Evolutionary conservation across 2,888 invertebrate species (phyloP), one percentile per base, ranked within the genome.

Genomic region (Ichneumoninae sp.): DNA sequence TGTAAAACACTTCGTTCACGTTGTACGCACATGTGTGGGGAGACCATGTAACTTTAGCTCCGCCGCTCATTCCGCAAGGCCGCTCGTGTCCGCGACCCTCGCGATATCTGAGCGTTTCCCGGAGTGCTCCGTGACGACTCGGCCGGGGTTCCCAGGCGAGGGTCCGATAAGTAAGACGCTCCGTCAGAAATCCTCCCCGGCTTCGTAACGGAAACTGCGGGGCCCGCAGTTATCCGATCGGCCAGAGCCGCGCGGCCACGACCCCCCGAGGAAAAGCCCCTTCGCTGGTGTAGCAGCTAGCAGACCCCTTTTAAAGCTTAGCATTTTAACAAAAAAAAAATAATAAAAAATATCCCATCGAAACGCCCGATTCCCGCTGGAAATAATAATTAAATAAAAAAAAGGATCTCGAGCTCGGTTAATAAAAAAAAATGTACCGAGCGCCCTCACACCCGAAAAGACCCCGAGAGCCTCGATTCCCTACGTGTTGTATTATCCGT

Each of bases 401-500:
- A 66, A 69, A 77, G 68, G 52, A 57, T 74, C 66, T 40, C 40
- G 19, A 40, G 36, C 66, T 40, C 66, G 36, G 66, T 73, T 36
- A 52, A 71, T 26, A 65, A 22, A 77, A 54, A 78, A 50, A 44
- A 47, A 16, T 26, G 26, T 60, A 47, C 65, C 65, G 57, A 16
- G 22, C 50, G 5, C 63, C 75, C 60, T 8, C 40, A 57, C 26
- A 57, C 57, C 57, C 57, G 47, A 69, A 47, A 47, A 75, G 79
- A 70, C 76, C 74, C 80, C 81, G 85, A 85, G 85, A 79, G 89
- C 91, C 91, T 90, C 89, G 91, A 91, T 90, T 91, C 92, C 93
- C 92, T 93, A 93, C 93, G 93, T 93, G 93, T 93, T 93, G 93
- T 93, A 93, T 93, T 93, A 93, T 93, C 92, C 93, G 93, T 93